Conservation (phyloP, 1,140 invertebrate species). For the Orius insidiosus region DNA sequence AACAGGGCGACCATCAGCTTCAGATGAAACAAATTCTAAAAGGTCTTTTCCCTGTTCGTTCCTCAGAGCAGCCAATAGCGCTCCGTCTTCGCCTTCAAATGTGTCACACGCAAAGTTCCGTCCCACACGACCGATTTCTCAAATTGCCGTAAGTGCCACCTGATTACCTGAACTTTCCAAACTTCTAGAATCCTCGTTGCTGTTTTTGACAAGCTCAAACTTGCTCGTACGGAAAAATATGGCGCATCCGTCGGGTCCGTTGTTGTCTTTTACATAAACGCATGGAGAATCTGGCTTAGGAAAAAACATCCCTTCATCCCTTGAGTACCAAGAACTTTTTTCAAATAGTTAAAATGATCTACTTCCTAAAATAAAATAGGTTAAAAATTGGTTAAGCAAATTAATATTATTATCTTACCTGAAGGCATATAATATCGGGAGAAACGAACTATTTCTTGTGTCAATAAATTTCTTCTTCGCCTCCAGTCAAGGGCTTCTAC, state of each 20-base stretch:
- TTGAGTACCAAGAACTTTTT: constrained; percentile 37
- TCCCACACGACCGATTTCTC: constrained; percentile 31
- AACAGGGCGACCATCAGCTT: constrained; percentile 34
- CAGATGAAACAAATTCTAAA: constrained; percentile 36
- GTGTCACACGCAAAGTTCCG: constrained; percentile 52
- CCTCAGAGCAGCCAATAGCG: constrained; percentile 45
- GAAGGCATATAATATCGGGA: constrained; percentile 56
- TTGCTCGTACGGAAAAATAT: constrained; percentile 49
- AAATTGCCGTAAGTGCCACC: constrained; percentile 41
- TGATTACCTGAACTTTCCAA: constrained; percentile 52
- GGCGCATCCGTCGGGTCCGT: constrained; percentile 65
- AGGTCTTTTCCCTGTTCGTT: constrained; percentile 63
- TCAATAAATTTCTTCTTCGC: constrained; percentile 41
- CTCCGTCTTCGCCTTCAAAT: constrained; percentile 56
- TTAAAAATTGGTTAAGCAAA: constrained; percentile 18
- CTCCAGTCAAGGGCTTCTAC: constrained; percentile 51
- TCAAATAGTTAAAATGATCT: constrained; percentile 55
- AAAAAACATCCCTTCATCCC: constrained; percentile 51
- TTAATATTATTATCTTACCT: constrained; percentile 28
- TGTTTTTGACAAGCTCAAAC: constrained; percentile 38
- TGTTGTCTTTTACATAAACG: constrained; percentile 50
- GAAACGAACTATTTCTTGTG: constrained; percentile 53
- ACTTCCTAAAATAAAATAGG: constrained; percentile 49
- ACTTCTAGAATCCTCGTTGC: constrained; percentile 46
- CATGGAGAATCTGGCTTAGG: constrained; percentile 67